Evolutionary conservation across 1,140 invertebrate species (phyloP).

Genomic region (Pseudomyrmex dendroicus): DNA sequence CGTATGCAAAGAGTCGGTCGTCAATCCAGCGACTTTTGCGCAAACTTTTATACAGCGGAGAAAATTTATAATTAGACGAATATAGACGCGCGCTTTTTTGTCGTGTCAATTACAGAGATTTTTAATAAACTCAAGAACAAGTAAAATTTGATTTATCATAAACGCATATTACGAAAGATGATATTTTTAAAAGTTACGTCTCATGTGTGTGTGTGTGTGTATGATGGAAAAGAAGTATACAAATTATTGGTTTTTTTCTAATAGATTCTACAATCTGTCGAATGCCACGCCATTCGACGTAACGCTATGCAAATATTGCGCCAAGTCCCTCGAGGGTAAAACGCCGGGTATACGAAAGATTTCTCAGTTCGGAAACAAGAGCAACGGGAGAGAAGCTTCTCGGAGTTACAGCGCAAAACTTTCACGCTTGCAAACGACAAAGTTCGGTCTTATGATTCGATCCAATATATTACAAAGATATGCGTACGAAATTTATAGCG

Average conservation of each 20-base stretch:
- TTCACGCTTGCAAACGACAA: conserved; percentile 46
- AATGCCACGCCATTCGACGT: conserved; percentile 27
- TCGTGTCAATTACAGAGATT: neutral
- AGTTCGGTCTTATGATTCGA: conserved; percentile 45
- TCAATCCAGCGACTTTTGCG: neutral
- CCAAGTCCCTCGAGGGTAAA: conserved; percentile 38
- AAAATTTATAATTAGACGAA: neutral
- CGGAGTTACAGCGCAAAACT: conserved; percentile 32
- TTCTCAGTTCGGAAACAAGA: conserved; percentile 36
- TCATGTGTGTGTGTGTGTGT: neutral
- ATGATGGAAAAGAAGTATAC: neutral
- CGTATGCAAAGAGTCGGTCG: neutral
- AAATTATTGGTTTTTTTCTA: conserved; percentile 15
- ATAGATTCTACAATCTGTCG: conserved; percentile 36
- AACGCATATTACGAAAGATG: neutral
- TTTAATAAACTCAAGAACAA: neutral
- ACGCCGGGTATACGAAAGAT: conserved; percentile 46
- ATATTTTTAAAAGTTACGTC: conserved; percentile 19
- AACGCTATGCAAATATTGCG: conserved; percentile 48
- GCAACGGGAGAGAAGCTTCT: conserved; percentile 2
- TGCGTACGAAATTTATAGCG: conserved; percentile 42
- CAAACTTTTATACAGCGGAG: neutral
- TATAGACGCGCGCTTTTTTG: neutral
- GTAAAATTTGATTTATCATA: neutral
- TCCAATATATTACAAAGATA: conserved; percentile 56